A percentile compares a stretch with the other conserved stretches of the same genome.
Conservation (phyloP, 1,140 invertebrate species). For the Papilio dardanus region DNA sequence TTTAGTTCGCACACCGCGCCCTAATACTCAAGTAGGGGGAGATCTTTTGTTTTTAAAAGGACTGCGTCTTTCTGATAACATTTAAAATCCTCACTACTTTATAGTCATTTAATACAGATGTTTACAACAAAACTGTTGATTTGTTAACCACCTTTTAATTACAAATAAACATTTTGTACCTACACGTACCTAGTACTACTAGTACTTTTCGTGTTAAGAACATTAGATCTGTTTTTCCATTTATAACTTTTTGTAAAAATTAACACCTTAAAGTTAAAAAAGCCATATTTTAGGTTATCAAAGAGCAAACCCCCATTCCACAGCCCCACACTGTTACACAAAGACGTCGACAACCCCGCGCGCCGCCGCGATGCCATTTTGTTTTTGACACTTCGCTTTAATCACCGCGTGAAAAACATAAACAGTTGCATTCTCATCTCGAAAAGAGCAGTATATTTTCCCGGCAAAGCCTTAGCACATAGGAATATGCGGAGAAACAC, state of each 20-base stretch:
- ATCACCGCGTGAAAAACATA: constrained; percentile 79
- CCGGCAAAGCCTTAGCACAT: constrained; percentile 58
- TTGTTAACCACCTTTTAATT: too few species aligned
- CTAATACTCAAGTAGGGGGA: constrained; percentile 49
- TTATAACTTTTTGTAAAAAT: too few species aligned
- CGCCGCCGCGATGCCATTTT: constrained; percentile 66
- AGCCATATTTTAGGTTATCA: constrained; percentile 38
- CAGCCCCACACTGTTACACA: constrained; percentile 50
- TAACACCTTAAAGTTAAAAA: too few species aligned
- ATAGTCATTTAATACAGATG: constrained; percentile 2
- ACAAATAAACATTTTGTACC: too few species aligned
- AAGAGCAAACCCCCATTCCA: constrained; percentile 8
- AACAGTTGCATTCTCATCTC: constrained; percentile 76
- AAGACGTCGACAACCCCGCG: constrained; percentile 52
- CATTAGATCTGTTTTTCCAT: too few species aligned
- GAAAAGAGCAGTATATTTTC: constrained; percentile 72
- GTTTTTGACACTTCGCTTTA: constrained; percentile 81
- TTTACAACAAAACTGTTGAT: not conserved
- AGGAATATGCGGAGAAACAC: constrained; percentile 55
- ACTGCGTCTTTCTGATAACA: constrained; percentile 71
- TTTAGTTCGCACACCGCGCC: constrained; percentile 60
- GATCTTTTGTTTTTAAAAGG: constrained; percentile 73
- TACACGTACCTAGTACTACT: too few species aligned
- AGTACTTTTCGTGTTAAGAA: not conserved
- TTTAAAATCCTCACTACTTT: constrained; percentile 49